Evolutionary conservation across 1,140 invertebrate genomes (phyloP), one percentile per base, ranked within the genome.

Genomic region (Drosophila lowei): DNA sequence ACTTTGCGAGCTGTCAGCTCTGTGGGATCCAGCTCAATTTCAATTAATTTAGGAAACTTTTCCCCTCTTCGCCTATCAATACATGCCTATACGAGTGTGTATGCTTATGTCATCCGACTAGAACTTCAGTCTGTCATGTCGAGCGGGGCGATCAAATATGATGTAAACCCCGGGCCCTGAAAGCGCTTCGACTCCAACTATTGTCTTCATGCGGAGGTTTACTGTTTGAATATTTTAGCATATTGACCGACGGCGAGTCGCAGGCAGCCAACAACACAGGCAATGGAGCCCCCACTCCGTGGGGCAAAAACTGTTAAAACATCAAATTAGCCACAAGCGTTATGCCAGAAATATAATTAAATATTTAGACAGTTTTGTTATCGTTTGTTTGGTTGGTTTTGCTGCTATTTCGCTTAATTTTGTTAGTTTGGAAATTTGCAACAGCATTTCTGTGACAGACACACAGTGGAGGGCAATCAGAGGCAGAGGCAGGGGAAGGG

Each of bases 191-290:
- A 30, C 30, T 44, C 57, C 11, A 13, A 38, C 62, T 58, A 13
- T 59, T 16, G 30, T 53, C 4, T 34, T 53, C 28, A 15, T 28
- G 9, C 15, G 41, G 38, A 16, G n/a, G 38, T 64, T 59, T 61
- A 56, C 50, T 25, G 76, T 67, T 76, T 79, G 59, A 72, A 77
- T 77, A 79, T 64, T 72, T 78, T 56, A 76, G 50, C 67, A 66
- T 75, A 59, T 76, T 76, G 62, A 60, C 72, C 70, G 25, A 41
- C 49, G 44, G 42, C 21, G 18, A 41, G 44, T 70, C 28, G 28
- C 48, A 25, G 23, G 28, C 48, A 25, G 28, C 41, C 25, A 28
- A 41, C 38, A 50, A 34, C 53, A 63, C 53, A 46, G 41, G 16
- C 58, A 34, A 55, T 55, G 54, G n/a, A 41, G 44, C 21, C 18